Conservation (phyloP, 2,888 invertebrate species). For the Calliscelio sp. region DNA sequence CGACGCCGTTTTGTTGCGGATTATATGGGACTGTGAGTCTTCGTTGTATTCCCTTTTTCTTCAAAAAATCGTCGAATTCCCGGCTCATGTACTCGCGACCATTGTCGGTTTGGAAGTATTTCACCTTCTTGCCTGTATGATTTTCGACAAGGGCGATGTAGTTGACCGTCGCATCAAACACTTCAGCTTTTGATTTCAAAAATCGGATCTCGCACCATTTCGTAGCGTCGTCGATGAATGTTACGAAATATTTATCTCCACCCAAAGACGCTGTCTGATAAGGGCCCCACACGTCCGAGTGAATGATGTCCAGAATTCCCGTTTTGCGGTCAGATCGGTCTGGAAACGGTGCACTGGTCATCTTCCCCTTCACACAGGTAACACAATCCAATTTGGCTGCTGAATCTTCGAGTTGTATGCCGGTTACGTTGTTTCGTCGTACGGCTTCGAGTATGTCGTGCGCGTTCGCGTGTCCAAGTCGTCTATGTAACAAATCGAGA, state of each 20-base stretch:
- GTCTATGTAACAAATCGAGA: background rate
- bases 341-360: constrained; percentile 68
- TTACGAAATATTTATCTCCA: too few relatives aligned
- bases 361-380: constrained; percentile 64
- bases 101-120: background rate
- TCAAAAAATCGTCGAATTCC: background rate
- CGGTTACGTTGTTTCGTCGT: background rate
- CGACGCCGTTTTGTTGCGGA: background rate
- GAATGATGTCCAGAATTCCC: constrained; percentile 67
- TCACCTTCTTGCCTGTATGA: background rate
- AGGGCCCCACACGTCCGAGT: constrained; percentile 26
- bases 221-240: background rate
- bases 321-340: constrained; percentile 47
- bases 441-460: background rate
- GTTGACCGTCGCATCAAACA: too few relatives aligned
- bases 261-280: too few relatives aligned
- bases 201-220: constrained; percentile 74
- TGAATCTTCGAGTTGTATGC: background rate
- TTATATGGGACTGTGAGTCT: background rate
- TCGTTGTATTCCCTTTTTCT: background rate
- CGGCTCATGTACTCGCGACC: background rate
- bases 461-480: constrained; percentile 22
- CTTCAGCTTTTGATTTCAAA: background rate
- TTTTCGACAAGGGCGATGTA: too few relatives aligned
- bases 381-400: constrained; percentile 46